Percentiles rank a stretch among this genome's conserved stretches.
phyloP scores from a whole-genome alignment of 2,113 vertebrate species.

The Pedetes capensis region DNA sequence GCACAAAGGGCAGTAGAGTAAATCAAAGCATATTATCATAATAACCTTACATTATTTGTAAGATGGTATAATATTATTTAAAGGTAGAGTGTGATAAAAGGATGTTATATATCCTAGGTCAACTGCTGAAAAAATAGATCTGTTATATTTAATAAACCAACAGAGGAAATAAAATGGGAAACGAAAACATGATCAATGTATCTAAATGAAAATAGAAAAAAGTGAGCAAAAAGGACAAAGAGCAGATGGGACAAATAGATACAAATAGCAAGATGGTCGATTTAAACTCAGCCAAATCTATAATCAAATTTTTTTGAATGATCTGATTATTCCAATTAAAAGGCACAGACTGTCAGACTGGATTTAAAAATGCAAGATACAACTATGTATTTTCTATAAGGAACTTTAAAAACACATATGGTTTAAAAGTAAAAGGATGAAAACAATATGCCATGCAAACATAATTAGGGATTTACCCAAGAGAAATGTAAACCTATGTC shows the following conservation, averaged over 20 bases:
- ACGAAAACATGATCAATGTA: neutral
- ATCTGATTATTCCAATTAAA: constrained; percentile 38
- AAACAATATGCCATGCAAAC: neutral
- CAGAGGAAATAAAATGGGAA: neutral
- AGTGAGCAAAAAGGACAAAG: neutral
- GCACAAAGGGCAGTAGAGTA: neutral
- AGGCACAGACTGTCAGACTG: neutral
- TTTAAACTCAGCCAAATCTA: neutral
- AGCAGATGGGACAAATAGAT: neutral
- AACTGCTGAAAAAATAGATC: constrained; percentile 23
- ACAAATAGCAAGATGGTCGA: neutral
- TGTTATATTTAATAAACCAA: neutral
- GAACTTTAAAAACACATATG: constrained; percentile 16
- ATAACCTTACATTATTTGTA: neutral
- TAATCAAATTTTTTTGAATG: neutral
- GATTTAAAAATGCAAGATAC: constrained; percentile 9
- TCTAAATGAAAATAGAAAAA: constrained; percentile 15
- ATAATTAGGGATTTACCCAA: neutral
- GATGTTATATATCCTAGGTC: neutral
- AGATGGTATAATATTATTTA: neutral
- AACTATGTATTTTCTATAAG: neutral
- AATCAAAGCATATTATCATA: neutral
- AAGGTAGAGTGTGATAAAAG: neutral
- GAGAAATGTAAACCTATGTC: neutral
- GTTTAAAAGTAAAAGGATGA: constrained; percentile 10